These are phyloP conservation scores for Morphnarchus princeps DNA, from an alignment of 2,113 vertebrate genomes.

Conservation along the genomic window DNA sequence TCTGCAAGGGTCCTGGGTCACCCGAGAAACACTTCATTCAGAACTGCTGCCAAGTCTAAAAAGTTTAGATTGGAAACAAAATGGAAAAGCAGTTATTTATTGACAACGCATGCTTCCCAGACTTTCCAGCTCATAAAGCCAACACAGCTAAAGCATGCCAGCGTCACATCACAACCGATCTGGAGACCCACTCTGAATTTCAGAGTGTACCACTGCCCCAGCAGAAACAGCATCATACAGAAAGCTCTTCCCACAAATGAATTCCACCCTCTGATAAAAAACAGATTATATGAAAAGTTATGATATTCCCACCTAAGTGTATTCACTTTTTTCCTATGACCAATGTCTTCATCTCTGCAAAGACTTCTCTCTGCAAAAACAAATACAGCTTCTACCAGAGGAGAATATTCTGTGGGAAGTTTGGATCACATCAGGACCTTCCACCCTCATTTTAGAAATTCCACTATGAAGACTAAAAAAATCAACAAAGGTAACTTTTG, in stretches of 20 bases:
- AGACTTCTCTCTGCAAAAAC: not conserved
- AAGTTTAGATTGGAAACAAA: not conserved
- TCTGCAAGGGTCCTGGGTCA: not conserved
- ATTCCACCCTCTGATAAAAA: not conserved
- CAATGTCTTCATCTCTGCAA: not conserved
- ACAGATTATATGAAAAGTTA: not conserved
- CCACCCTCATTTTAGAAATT: not conserved
- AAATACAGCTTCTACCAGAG: not conserved
- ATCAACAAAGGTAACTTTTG: not conserved
- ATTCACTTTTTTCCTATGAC: not conserved
- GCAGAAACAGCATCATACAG: accelerated
- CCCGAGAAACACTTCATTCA: not conserved
- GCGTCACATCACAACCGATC: not conserved
- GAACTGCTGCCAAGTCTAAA: not conserved
- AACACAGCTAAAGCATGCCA: not conserved
- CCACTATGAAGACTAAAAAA: not conserved
- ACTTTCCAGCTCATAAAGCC: not conserved
- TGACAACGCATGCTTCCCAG: not conserved
- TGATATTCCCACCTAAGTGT: not conserved
- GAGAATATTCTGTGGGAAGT: not conserved
- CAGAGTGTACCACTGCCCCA: not conserved
- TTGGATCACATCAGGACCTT: not conserved
- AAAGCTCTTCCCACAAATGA: not conserved
- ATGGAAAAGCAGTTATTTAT: not conserved
- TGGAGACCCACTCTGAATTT: not conserved